Evolutionary conservation across 2,888 invertebrate genomes (phyloP), one percentile per base, ranked within the genome.

Genomic region (Hydroisotoma schaefferi): DNA sequence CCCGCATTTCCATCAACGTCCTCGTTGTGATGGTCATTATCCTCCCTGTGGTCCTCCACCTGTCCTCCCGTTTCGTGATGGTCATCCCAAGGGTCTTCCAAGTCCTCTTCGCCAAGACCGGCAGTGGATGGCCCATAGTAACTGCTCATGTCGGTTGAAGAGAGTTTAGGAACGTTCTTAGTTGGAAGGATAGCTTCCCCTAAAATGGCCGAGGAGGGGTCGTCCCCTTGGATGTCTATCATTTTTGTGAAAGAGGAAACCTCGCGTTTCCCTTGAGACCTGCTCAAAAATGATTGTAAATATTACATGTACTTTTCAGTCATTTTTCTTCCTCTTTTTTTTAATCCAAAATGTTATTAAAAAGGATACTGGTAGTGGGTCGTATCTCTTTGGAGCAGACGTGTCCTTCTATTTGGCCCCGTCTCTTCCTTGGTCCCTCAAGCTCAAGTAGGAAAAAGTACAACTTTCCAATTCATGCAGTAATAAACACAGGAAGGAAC

Each of bases 61-160:
- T 55, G 51, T 26, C 56, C 57, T n/a, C 5, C 15, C 12, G 12
- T 33, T 53, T 57, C 60, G 48, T 68, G 68, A 46, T 59, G 58
- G 10, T 61, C 57, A 52, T 70, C 68, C 68, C 67, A 68, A n/a
- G 68, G 44, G 29, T 66, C 59, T 49, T 66, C 66, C 51, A 65
- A 48, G 43, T 62, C 37, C 47, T 60, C 59, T 15, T 62, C 65
- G 12, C 44, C 58, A 15, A 52, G 58, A 27, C 52, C 55, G 12
- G 55, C 56, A 2, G 48, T 56, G 2, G 59, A 53, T 1, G 61
- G 59, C 10, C 59, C 59, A 26, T 60, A 61, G 37, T 33, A 61
- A 2, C 54, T 61, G 26, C 53, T 61, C 40, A 61, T 63, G 37
- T 52, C 52, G 6, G 52, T 52, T 33, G 33, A 33, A 27, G 49